Conservation (phyloP, 2,888 invertebrate species). For the Luperina nickerlii region DNA sequence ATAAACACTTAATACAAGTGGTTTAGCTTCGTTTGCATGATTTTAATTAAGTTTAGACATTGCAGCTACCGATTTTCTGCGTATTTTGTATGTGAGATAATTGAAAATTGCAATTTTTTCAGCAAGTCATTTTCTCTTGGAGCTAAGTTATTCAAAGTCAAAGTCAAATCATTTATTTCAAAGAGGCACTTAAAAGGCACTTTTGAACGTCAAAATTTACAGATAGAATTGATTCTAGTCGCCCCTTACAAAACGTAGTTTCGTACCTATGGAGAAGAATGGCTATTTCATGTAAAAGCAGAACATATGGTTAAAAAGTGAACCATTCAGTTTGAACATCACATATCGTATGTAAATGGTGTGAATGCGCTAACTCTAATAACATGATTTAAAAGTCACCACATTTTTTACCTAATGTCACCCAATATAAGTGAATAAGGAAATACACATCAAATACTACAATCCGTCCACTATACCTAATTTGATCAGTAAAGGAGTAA, state of each 20-base stretch:
- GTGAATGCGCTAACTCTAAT: neutral
- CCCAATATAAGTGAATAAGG: neutral
- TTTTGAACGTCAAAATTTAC: no score
- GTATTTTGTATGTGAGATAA: neutral
- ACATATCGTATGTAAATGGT: conserved; percentile 4
- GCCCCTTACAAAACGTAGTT: no score
- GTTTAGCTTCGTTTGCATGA: conserved; percentile 37
- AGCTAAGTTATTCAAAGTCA: neutral
- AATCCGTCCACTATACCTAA: neutral
- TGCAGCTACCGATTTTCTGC: conserved; percentile 10
- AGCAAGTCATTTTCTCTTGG: neutral
- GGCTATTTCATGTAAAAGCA: neutral
- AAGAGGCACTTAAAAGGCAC: no score
- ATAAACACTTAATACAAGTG: conserved; percentile 29
- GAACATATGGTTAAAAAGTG: neutral
- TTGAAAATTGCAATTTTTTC: neutral
- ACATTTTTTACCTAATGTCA: neutral
- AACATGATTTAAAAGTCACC: neutral
- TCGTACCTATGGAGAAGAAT: no score
- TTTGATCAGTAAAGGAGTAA: neutral
- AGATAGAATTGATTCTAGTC: no score
- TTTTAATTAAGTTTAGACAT: conserved; percentile 52
- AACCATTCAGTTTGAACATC: neutral
- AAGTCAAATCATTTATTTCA: no score
- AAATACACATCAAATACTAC: neutral